phyloP scores from a whole-genome alignment of 1,140 invertebrate genomes.

The Andrena cerasifolii region DNA sequence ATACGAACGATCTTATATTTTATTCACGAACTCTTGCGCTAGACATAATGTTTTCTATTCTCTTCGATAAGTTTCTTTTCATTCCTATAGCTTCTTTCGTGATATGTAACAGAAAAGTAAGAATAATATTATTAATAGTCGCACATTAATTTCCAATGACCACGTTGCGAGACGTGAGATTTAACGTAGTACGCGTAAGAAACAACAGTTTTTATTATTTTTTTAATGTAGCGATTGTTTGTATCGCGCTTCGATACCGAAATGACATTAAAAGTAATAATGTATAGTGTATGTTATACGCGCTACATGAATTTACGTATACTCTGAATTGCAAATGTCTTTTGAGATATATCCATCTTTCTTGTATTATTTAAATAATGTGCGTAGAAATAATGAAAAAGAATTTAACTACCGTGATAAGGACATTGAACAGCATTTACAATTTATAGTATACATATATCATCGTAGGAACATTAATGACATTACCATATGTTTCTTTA shows the following conservation, averaged over 20 bases:
- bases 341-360: background rate
- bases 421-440: background rate
- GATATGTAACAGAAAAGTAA: background rate
- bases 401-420: background rate
- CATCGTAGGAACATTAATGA: conserved; percentile 10
- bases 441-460: conserved; percentile 26
- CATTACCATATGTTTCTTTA: conserved; percentile 51
- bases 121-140: conserved; percentile 31
- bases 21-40: background rate
- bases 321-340: conserved; percentile 8
- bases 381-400: background rate
- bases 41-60: background rate
- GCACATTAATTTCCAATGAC: conserved; percentile 13
- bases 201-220: conserved; percentile 15
- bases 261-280: conserved; percentile 36
- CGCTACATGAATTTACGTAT: conserved; percentile 8
- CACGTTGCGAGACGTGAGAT: conserved; percentile 25
- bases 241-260: conserved; percentile 37
- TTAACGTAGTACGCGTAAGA: conserved; percentile 4
- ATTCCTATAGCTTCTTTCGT: conserved; percentile 17
- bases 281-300: conserved; percentile 4
- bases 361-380: background rate
- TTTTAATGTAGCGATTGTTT: conserved; percentile 4
- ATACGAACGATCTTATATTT: background rate
- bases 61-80: conserved; percentile 7